Conservation (phyloP, 1,140 invertebrate genomes). For the Cephus cinctus region DNA sequence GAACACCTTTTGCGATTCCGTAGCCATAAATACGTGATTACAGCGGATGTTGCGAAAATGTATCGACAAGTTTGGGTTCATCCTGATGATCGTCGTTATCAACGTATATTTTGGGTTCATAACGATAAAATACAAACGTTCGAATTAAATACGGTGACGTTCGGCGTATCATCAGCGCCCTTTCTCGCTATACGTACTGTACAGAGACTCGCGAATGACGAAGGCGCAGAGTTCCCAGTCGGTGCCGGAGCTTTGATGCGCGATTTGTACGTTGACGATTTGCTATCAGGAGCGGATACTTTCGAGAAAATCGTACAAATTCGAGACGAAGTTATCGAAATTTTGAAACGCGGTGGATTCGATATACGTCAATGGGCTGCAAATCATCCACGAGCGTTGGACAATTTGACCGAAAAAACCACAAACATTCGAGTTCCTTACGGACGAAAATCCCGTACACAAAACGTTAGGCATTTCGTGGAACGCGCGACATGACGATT, state of each 20-base stretch:
- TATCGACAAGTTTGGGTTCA: constrained; percentile 38
- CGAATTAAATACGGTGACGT: constrained; percentile 32
- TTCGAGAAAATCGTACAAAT: constrained; percentile 30
- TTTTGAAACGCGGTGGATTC: constrained; percentile 29
- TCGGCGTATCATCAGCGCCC: constrained; percentile 36
- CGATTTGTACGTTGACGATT: constrained; percentile 50
- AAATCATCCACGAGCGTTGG: constrained; percentile 13
- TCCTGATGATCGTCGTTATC: constrained; percentile 5
- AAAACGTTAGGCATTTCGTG: constrained; percentile 1
- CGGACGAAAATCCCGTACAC: constrained; percentile 1
- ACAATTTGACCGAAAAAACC: not conserved
- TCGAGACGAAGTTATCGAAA: constrained; percentile 19
- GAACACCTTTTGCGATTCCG: constrained; percentile 35
- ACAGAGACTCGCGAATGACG: constrained; percentile 31
- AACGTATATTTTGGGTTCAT: constrained; percentile 2
- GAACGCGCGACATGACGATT: not conserved
- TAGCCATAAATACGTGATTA: constrained; percentile 24
- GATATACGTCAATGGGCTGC: constrained; percentile 31
- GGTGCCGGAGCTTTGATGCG: constrained; percentile 23
- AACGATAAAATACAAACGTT: not conserved
- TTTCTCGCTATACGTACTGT: constrained; percentile 37
- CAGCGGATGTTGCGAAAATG: constrained; percentile 47
- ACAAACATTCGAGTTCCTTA: not conserved
- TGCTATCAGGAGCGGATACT: constrained; percentile 38
- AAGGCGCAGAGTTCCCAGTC: constrained; percentile 22